Conservation (phyloP, 2,888 invertebrate genomes). For the Idaea biselata region DNA sequence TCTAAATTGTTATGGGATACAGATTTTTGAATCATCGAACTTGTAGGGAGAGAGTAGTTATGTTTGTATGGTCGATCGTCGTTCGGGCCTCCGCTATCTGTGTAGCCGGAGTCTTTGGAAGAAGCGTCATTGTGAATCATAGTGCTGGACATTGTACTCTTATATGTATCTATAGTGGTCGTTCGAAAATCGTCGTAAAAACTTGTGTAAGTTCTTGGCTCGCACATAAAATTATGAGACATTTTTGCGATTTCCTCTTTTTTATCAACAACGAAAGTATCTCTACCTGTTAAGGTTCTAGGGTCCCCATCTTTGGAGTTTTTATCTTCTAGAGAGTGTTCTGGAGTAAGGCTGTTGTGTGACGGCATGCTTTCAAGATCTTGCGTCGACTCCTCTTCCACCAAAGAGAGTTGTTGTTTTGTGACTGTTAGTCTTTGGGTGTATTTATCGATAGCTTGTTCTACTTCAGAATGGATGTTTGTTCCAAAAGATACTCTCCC, state of each 20-base stretch:
- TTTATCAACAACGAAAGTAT: constrained; percentile 34
- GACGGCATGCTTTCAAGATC: constrained; percentile 70
- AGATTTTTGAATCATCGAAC: constrained; percentile 48
- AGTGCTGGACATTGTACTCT: constrained; percentile 57
- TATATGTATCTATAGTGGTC: constrained; percentile 42
- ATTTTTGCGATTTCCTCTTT: constrained; percentile 40
- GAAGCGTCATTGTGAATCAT: constrained; percentile 60
- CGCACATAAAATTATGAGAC: constrained; percentile 41
- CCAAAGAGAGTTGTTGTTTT: constrained; percentile 71
- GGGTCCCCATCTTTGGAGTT: constrained; percentile 33
- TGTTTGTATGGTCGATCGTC: constrained; percentile 55
- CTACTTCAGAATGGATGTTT: constrained; percentile 47
- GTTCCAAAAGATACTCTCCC: constrained; percentile 54
- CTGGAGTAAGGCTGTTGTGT: constrained; percentile 61
- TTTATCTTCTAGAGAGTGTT: constrained; percentile 46
- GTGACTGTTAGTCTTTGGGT: constrained; percentile 52
- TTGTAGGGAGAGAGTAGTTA: constrained; percentile 59
- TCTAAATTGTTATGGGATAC: constrained; percentile 43
- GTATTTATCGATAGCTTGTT: constrained; percentile 59
- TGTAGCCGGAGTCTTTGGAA: constrained; percentile 73
- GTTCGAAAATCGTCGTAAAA: constrained; percentile 66
- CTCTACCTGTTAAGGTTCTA: constrained; percentile 23
- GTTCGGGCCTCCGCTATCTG: constrained; percentile 59
- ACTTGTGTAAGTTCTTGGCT: constrained; percentile 58
- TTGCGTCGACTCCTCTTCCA: constrained; percentile 76